Percentiles rank a stretch among this genome's conserved stretches.
Evolutionary conservation across 2,797 vertebrate genomes (phyloP).

Genomic region (Hybognathus amarus): DNA sequence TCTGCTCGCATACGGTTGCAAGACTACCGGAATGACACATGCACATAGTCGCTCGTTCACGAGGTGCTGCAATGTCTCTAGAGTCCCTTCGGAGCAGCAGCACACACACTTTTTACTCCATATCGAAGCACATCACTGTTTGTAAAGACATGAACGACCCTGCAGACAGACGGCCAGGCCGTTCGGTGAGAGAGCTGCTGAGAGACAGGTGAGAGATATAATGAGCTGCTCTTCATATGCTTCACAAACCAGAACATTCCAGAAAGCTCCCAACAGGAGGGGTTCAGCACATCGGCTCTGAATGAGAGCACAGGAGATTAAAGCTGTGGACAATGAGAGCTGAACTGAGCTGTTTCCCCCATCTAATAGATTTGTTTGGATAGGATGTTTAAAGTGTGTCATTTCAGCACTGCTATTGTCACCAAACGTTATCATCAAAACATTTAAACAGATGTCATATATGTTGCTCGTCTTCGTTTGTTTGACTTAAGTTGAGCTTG

Average conservation of each 20-base stretch:
- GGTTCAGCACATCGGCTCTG: background rate
- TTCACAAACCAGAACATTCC: constrained; percentile 32
- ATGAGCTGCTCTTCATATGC: constrained; percentile 61
- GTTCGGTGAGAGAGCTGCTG: constrained; percentile 55
- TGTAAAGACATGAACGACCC: constrained; percentile 70
- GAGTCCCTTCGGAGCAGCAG: background rate
- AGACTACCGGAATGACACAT: constrained; percentile 35
- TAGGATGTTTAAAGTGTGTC: background rate
- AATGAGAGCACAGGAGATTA: background rate
- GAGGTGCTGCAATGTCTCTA: background rate
- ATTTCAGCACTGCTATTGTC: background rate
- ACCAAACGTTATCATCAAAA: background rate
- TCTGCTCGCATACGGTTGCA: constrained; percentile 21
- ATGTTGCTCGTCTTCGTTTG: background rate
- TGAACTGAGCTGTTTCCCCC: background rate
- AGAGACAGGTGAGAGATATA: constrained; percentile 67
- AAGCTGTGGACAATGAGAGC: background rate
- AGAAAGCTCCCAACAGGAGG: constrained; percentile 16
- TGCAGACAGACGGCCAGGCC: constrained; percentile 27
- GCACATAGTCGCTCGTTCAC: background rate
- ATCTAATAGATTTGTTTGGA: background rate
- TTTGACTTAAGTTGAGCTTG: background rate
- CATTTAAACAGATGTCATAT: background rate
- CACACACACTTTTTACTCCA: constrained; percentile 47
- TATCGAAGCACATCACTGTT: constrained; percentile 67